Conservation (phyloP, 2,113 vertebrate species). For the Leucopsar rothschildi region DNA sequence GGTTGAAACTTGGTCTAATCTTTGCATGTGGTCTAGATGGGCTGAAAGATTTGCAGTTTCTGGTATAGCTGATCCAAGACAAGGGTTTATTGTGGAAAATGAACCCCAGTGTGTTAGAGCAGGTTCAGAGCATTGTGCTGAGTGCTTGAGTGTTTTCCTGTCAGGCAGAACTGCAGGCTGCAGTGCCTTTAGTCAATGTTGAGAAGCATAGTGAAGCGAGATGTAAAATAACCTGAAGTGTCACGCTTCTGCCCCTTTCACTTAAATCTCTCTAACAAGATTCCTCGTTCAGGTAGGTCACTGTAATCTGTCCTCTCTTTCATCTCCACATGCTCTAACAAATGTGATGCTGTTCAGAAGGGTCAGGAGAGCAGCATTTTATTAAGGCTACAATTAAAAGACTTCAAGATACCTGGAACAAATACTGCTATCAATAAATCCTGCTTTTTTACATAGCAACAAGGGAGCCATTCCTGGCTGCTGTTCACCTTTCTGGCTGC, state of each 20-base stretch:
- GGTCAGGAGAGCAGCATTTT: background rate
- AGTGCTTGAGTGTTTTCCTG: background rate
- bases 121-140: background rate
- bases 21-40: background rate
- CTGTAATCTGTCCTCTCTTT: background rate
- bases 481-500: background rate
- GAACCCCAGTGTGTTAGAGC: background rate
- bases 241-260: background rate
- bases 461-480: background rate
- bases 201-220: background rate
- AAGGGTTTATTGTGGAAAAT: background rate
- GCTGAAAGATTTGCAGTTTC: background rate
- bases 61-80: background rate
- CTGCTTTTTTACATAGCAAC: background rate
- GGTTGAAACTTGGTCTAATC: background rate
- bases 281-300: background rate
- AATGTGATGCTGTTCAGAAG: background rate
- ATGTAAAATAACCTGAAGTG: background rate
- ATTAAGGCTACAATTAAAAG: background rate
- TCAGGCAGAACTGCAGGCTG: background rate
- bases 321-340: background rate
- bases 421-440: background rate
- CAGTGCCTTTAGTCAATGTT: background rate
- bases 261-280: background rate
- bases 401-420: background rate